These are phyloP conservation scores for Periparus ater DNA, from an alignment of 2,797 vertebrate genomes.

Conservation along the genomic window DNA sequence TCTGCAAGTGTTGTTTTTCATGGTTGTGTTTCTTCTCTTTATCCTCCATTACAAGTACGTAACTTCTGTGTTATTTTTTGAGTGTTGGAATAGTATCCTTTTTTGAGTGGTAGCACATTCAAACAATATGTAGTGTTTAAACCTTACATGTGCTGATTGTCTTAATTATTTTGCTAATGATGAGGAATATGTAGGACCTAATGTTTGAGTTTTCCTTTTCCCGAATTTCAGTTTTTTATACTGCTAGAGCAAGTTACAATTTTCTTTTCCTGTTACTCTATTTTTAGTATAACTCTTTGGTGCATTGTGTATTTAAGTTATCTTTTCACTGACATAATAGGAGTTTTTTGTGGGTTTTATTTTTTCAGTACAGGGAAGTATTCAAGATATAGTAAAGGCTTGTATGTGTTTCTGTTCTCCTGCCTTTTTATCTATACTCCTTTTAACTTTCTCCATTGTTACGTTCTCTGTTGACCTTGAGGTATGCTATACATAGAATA, in stretches of 20 bases:
- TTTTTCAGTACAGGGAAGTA: neutral
- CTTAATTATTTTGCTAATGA: rapidly evolving
- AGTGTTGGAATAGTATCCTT: rapidly evolving
- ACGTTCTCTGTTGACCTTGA: rapidly evolving
- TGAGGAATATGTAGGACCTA: rapidly evolving
- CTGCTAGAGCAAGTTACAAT: rapidly evolving
- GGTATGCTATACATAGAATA: rapidly evolving
- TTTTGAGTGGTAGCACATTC: rapidly evolving
- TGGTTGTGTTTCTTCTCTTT: constrained; percentile 20
- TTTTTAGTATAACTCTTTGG: neutral
- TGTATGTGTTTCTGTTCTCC: neutral
- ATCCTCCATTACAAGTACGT: constrained; percentile 77
- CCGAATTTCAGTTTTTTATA: rapidly evolving
- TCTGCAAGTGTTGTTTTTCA: neutral
- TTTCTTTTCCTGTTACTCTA: neutral
- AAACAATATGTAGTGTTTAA: rapidly evolving
- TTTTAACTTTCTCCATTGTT: rapidly evolving
- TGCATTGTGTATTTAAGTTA: neutral
- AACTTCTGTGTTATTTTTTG: rapidly evolving
- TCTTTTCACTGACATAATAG: neutral
- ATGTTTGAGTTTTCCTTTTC: rapidly evolving
- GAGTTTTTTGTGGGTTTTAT: neutral
- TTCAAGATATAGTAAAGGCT: neutral
- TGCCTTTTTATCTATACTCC: neutral
- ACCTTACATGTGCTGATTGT: rapidly evolving